These are phyloP conservation scores for Caenorhabditis sp. DNA, from an alignment of 2,888 invertebrate species.

Conservation along the genomic window DNA sequence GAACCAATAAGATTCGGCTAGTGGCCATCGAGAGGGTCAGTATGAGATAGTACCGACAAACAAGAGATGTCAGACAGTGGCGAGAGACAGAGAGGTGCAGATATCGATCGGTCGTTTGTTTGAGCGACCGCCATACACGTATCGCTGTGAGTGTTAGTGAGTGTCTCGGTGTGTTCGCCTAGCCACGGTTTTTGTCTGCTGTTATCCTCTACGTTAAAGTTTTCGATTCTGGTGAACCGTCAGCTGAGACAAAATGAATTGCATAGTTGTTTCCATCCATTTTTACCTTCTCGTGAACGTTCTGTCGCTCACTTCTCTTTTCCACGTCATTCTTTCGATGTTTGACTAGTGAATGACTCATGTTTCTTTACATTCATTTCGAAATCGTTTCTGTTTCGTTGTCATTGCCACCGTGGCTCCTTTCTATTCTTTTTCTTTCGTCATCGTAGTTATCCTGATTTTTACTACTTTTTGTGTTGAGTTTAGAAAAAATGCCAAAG, in stretches of 20 bases:
- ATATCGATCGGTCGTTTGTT: constrained; percentile 63
- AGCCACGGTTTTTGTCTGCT: constrained; percentile 33
- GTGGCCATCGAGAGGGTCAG: constrained; percentile 31
- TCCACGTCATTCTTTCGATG: constrained; percentile 24
- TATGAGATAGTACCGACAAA: constrained; percentile 15
- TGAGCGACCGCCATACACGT: constrained; percentile 58
- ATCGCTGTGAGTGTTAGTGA: constrained; percentile 54
- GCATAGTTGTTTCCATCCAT: background rate
- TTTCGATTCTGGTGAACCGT: background rate
- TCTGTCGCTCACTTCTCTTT: constrained; percentile 4
- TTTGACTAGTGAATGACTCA: constrained; percentile 43
- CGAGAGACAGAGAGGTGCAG: constrained; percentile 45
- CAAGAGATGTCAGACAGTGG: constrained; percentile 22
- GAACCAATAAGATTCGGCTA: constrained; percentile 57
- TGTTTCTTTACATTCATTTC: constrained; percentile 24
- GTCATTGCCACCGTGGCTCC: background rate
- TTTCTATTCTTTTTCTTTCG: too few relatives aligned
- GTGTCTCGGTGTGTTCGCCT: constrained; percentile 33
- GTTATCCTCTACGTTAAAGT: background rate
- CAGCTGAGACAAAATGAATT: background rate
- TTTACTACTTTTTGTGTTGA: background rate
- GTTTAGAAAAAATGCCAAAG: constrained; percentile 53
- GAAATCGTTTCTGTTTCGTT: background rate
- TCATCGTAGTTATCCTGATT: constrained; percentile 1
- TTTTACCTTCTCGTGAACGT: constrained; percentile 10